Evolutionary conservation across 2,113 vertebrate species (phyloP).

Genomic region (Epinephelus fuscoguttatus): DNA sequence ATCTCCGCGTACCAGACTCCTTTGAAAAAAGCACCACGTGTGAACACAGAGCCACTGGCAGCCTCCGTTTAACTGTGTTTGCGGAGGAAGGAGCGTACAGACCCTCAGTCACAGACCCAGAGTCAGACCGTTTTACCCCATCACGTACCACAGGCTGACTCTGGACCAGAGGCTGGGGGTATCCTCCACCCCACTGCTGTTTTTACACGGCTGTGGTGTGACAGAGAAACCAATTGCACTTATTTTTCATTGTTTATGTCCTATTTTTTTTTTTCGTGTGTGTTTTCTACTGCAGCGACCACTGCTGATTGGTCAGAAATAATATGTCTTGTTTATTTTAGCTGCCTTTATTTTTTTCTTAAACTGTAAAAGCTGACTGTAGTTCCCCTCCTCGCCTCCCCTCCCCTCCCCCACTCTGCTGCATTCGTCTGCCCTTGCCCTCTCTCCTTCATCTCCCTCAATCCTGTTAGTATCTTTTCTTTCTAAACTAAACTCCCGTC

Average conservation of each 20-base stretch:
- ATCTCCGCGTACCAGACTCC: slow-evolving; percentile 9
- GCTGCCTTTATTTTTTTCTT: slow-evolving; percentile 70
- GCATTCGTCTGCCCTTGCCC: slow-evolving; percentile 57
- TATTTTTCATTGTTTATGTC: slow-evolving; percentile 70
- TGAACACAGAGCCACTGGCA: slow-evolving; percentile 63
- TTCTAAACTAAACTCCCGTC: slow-evolving; percentile 42
- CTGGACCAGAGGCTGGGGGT: slow-evolving; percentile 42
- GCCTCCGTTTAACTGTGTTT: slow-evolving; percentile 56
- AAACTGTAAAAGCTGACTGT: slow-evolving; percentile 67
- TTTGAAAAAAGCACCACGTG: slow-evolving; percentile 46
- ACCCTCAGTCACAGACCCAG: slow-evolving; percentile 34
- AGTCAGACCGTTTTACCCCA: slow-evolving; percentile 16
- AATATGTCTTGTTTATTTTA: slow-evolving; percentile 71
- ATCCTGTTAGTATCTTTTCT: slow-evolving; percentile 58
- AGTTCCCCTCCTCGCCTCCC: slow-evolving; percentile 21
- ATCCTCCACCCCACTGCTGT: slow-evolving; percentile 53
- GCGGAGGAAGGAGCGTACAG: slow-evolving; percentile 17
- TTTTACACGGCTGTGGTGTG: slow-evolving; percentile 69
- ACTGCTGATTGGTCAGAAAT: slow-evolving; percentile 69
- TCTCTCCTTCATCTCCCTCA: slow-evolving; percentile 57
- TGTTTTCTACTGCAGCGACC: slow-evolving; percentile 78
- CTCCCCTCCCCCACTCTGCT: slow-evolving; percentile 38
- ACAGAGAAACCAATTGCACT: slow-evolving; percentile 81
- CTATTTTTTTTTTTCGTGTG: slow-evolving; percentile 56
- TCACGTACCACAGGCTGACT: slow-evolving; percentile 39